Conservation (phyloP, 1,140 invertebrate genomes). For the Babylonia areolata region DNA sequence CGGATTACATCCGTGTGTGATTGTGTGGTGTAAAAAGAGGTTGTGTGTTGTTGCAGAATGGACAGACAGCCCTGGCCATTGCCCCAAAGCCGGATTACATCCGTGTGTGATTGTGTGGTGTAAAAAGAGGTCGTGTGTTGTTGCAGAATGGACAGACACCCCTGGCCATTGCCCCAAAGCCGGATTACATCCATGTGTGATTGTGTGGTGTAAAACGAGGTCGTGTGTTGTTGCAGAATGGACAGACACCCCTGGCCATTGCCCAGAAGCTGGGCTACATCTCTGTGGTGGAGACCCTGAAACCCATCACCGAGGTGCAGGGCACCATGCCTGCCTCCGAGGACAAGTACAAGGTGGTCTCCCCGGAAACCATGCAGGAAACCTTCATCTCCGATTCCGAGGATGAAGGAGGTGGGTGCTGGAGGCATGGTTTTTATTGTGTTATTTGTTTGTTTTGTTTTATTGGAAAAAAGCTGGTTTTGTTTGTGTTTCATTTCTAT, state of each 20-base stretch:
- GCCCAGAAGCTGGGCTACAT: constrained; percentile 98
- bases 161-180: constrained; percentile 95
- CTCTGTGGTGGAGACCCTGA: constrained; percentile 97
- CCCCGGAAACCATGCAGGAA: constrained; percentile 99
- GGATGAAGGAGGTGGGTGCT: constrained; percentile 94
- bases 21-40: too few species aligned
- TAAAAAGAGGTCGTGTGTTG: background rate
- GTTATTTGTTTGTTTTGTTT: too few species aligned
- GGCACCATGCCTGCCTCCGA: constrained; percentile 83
- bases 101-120: too few species aligned
- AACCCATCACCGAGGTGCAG: constrained; percentile 93
- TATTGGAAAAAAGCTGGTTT: too few species aligned
- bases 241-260: constrained; percentile 97
- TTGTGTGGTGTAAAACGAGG: too few species aligned
- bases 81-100: too few species aligned
- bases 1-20: too few species aligned
- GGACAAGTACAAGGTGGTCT: constrained; percentile 98
- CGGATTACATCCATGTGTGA: constrained; percentile 96
- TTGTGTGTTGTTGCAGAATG: too few species aligned
- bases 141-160: constrained; percentile 96
- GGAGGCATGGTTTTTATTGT: background rate
- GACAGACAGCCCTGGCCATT: too few species aligned
- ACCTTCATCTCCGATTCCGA: constrained; percentile 99
- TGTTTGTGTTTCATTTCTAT: too few species aligned
- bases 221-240: constrained; percentile 90